Conservation (phyloP, 2,113 vertebrate genomes). For the Phrynosoma blainvillii region DNA sequence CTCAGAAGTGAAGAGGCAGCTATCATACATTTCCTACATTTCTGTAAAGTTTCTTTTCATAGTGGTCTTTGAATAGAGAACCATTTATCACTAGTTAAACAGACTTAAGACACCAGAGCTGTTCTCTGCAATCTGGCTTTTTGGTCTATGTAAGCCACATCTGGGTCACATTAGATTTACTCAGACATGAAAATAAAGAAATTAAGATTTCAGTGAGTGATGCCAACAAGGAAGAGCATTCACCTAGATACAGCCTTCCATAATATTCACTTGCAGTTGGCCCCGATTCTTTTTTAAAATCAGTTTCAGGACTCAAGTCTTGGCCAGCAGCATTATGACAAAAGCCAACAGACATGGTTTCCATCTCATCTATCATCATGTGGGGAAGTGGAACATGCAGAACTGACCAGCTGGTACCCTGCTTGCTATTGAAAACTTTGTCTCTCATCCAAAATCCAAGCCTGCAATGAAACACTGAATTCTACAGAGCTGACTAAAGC, state of each 20-base stretch:
- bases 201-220: constrained; percentile 21
- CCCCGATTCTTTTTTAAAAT: neutral
- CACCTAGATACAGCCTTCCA: constrained; percentile 28
- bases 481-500: neutral
- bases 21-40: constrained; percentile 68
- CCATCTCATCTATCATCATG: constrained; percentile 5
- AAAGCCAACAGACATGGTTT: constrained; percentile 57
- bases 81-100: constrained; percentile 48
- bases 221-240: constrained; percentile 32
- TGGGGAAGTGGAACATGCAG: constrained; percentile 8
- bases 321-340: constrained; percentile 29
- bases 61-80: constrained; percentile 59
- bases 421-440: constrained; percentile 6
- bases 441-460: constrained; percentile 18
- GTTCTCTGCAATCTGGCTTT: constrained; percentile 34
- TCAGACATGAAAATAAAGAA: constrained; percentile 8
- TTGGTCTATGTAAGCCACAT: constrained; percentile 52
- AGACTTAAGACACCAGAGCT: constrained; percentile 41
- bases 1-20: constrained; percentile 61
- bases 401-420: constrained; percentile 14
- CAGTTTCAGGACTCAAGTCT: neutral
- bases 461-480: constrained; percentile 20
- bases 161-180: constrained; percentile 29
- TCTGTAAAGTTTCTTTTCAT: constrained; percentile 63
- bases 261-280: constrained; percentile 11